These are phyloP conservation scores for Geophilus truncorum DNA, from an alignment of 2,888 invertebrate genomes.

Conservation along the genomic window DNA sequence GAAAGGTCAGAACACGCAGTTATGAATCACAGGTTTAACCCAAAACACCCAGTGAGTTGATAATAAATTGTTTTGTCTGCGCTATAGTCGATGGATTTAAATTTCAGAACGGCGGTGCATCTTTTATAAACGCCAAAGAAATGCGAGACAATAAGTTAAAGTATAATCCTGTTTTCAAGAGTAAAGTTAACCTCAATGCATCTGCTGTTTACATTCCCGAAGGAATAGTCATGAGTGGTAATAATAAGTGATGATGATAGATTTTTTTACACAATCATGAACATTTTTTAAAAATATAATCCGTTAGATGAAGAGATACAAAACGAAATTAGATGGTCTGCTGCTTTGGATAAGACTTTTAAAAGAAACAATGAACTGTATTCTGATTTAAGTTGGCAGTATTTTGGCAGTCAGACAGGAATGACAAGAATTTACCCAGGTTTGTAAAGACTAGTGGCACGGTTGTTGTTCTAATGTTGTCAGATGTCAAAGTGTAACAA, in stretches of 20 bases:
- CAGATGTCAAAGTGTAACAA: no score
- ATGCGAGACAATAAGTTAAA: background rate
- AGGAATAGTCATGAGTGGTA: background rate
- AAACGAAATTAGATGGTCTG: conserved; percentile 28
- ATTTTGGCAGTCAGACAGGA: conserved; percentile 29
- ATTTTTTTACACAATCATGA: background rate
- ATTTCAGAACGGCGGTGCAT: background rate
- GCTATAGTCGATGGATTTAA: no score
- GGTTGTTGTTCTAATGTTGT: background rate
- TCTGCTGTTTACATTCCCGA: background rate
- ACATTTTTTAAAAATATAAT: background rate
- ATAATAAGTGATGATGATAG: no score
- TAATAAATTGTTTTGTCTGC: no score
- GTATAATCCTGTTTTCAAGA: background rate
- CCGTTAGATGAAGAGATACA: background rate
- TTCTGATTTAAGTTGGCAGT: conserved; percentile 29
- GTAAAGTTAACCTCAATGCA: background rate
- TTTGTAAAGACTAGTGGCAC: background rate
- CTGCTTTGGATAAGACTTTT: conserved; percentile 13
- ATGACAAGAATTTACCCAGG: conserved; percentile 22
- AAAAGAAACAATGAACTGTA: background rate
- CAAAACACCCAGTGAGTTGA: background rate
- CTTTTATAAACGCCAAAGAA: background rate
- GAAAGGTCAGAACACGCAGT: background rate
- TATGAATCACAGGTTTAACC: background rate